phyloP scores from a whole-genome alignment of 2,888 invertebrate species.

The Sminthurinus aureus region DNA sequence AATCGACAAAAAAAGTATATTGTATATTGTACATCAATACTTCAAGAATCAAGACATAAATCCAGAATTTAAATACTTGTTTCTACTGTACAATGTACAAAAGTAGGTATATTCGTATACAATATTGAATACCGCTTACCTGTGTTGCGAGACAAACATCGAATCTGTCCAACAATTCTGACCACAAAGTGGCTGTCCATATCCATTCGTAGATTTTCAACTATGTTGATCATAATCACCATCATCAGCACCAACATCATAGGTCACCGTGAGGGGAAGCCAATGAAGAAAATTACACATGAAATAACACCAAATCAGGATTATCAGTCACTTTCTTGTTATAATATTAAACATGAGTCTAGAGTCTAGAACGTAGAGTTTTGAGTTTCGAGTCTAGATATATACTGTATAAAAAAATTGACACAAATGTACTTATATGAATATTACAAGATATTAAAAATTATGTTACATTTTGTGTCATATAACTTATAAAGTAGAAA shows the following conservation, averaged over 20 bases:
- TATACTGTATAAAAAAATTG: no score
- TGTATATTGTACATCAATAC: no score
- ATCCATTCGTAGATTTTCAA: conserved; percentile 59
- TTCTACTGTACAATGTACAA: no score
- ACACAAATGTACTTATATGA: no score
- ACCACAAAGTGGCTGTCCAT: conserved; percentile 57
- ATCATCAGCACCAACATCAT: neutral
- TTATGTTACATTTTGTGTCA: no score
- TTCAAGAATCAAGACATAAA: no score
- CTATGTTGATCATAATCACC: conserved; percentile 37
- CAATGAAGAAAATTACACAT: neutral
- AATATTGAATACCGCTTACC: conserved; percentile 40
- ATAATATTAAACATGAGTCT: neutral
- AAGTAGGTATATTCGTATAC: neutral
- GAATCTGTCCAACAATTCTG: conserved; percentile 57
- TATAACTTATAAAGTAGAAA: no score
- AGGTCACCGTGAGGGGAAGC: conserved; percentile 8
- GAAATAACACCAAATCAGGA: conserved; percentile 14
- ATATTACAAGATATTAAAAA: no score
- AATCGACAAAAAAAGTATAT: no score
- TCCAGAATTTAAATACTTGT: no score
- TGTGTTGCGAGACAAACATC: conserved; percentile 59
- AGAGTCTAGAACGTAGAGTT: neutral
- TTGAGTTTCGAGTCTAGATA: neutral
- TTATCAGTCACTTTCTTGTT: no score